A percentile compares a stretch with the other conserved stretches of the same genome.
These are phyloP conservation scores for Karalla daura DNA, from an alignment of 2,797 vertebrate species.

Conservation along the genomic window DNA sequence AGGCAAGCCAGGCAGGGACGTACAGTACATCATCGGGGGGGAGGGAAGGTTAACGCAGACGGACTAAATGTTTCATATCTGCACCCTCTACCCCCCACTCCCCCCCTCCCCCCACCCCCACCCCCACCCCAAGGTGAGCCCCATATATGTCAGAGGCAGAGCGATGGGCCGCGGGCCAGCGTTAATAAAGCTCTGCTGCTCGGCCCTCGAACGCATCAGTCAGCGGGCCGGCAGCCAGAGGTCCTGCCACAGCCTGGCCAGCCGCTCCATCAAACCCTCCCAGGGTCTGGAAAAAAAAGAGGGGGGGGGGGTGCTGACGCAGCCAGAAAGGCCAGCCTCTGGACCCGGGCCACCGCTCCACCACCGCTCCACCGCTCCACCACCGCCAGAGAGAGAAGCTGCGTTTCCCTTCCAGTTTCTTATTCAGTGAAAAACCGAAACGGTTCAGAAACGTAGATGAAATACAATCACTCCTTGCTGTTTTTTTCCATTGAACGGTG, in stretches of 20 bases:
- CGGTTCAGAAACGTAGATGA: too few relatives aligned
- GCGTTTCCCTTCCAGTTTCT: not conserved
- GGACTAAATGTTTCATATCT: conserved; percentile 22
- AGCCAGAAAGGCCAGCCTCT: conserved; percentile 30
- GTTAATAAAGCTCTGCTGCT: conserved; percentile 73
- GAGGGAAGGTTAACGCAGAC: conserved; percentile 1
- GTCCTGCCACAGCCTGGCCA: conserved; percentile 39
- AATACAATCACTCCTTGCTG: too few relatives aligned
- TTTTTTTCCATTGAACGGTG: too few relatives aligned
- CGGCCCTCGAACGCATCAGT: conserved; percentile 62
- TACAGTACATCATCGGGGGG: not conserved
- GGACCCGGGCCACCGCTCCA: not conserved
- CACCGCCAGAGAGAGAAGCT: not conserved
- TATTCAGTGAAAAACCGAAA: too few relatives aligned
- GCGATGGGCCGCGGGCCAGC: conserved; percentile 60
- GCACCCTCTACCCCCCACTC: conserved; percentile 4
- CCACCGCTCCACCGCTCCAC: not conserved
- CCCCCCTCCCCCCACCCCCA: not conserved
- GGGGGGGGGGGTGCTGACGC: conserved; percentile 64
- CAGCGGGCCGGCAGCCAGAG: conserved; percentile 48
- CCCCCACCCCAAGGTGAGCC: conserved; percentile 55
- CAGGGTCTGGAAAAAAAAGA: conserved; percentile 8
- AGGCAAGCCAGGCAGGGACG: conserved; percentile 2
- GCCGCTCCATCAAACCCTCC: conserved; percentile 62
- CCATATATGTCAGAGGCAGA: conserved; percentile 74